Evolutionary conservation across 2,888 invertebrate species (phyloP), one percentile per base, ranked within the genome.

Genomic region (Tineola bisselliella): DNA sequence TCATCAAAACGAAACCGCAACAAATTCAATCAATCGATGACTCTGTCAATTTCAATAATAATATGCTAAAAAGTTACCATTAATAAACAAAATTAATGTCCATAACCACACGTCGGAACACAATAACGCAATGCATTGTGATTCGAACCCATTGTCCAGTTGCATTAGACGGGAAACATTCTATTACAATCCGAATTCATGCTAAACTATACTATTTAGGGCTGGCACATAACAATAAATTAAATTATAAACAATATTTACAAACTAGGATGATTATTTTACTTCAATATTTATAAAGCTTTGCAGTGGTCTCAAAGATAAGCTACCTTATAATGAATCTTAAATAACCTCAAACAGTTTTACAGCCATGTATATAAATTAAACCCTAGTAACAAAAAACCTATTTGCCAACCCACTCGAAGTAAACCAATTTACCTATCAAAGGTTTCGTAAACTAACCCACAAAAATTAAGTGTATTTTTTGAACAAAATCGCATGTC

Each of bases 151-250:
- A 72, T 72, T 72, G 73, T 73, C 65, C 65, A 60, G 54, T 60
- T 65, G 64, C 67, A 67, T 69, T 68, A 66, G 68, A 68, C 73
- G 61, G 74, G 74, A 75, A 72, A 69, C 70, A 65, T 68, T 64
- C 69, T 64, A 73, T 73, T 72, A 72, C 66, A 64, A 33, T 33
- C 58, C 58, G 15, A 58, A 58, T 58, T 3, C 33, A 33, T 48
- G 48, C 48, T 48, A 48, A 48, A 48, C 48, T 48, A 48, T 48
- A 25, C 15, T 10, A 13, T 17, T 15, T 48, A 48, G 17, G 48
- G 48, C 10, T 48, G 15, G 48, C 48, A 48, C 17, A 8, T 48
- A 48, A 17, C 15, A 48, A 25, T 6, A 6, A n/a, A n/a, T n/a
- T n/a, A n/a, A n/a, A n/a, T n/a, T n/a, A n/a, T n/a, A n/a, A n/a